Percentiles rank a stretch among this genome's conserved stretches.
Evolutionary conservation across 2,888 invertebrate genomes (phyloP).

Genomic region (Cosmopolites sordidus): DNA sequence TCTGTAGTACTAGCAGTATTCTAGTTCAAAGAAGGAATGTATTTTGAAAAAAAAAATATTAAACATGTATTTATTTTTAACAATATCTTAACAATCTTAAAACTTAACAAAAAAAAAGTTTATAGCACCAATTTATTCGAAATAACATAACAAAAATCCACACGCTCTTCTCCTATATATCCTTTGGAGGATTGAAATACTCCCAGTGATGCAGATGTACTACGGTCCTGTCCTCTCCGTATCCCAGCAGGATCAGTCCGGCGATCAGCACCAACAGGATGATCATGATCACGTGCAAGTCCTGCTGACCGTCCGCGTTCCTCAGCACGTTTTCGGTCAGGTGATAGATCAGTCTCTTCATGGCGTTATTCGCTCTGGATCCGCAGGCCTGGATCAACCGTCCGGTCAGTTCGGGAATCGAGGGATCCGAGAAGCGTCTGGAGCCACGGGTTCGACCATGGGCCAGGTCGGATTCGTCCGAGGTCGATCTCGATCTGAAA

Average conservation of each 20-base stretch:
- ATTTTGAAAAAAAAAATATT: no score
- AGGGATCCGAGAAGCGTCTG: constrained; percentile 55
- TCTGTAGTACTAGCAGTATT: no score
- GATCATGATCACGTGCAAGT: constrained; percentile 71
- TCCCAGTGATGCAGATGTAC: constrained; percentile 85
- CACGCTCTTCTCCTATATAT: constrained; percentile 18
- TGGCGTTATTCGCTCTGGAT: constrained; percentile 58
- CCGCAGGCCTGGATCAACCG: constrained; percentile 69
- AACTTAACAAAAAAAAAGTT: no score
- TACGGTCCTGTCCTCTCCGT: constrained; percentile 62
- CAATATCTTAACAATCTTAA: no score
- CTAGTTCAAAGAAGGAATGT: no score
- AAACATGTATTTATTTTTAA: no score
- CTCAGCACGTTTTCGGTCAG: constrained; percentile 58
- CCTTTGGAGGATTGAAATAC: constrained; percentile 78
- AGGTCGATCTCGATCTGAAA: constrained; percentile 38
- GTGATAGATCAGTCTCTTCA: constrained; percentile 65
- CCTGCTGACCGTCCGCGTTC: constrained; percentile 62
- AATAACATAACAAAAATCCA: no score
- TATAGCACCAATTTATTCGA: no score
- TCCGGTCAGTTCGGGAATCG: constrained; percentile 64
- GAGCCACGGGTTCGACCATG: constrained; percentile 29
- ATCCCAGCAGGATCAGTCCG: constrained; percentile 69
- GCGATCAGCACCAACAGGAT: constrained; percentile 75
- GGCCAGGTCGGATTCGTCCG: constrained; percentile 35